Conservation (phyloP, 2,888 invertebrate genomes). For the Galeopsomyia nigrocyanea region DNA sequence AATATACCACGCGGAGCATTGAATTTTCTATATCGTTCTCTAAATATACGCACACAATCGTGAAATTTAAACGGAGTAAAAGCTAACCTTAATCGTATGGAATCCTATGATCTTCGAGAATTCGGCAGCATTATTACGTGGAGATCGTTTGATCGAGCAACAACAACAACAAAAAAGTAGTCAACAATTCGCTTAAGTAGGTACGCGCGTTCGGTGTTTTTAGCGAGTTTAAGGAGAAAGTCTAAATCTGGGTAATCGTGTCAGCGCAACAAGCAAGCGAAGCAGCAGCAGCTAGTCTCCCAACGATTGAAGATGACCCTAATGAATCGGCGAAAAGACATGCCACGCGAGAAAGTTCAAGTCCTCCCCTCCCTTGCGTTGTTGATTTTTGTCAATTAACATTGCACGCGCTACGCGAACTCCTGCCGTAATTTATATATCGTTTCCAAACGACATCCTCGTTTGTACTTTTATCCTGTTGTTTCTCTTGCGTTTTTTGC, state of each 20-base stretch:
- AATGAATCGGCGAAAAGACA: constrained; percentile 47
- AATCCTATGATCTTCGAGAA: not conserved
- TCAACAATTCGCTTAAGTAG: not conserved
- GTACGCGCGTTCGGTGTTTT: not conserved
- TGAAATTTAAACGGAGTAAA: too few species aligned
- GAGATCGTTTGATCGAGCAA: not conserved
- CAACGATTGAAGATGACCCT: constrained; percentile 43
- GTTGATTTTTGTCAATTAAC: constrained; percentile 38
- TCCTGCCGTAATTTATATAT: not conserved
- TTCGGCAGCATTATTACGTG: not conserved
- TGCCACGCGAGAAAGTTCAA: constrained; percentile 17
- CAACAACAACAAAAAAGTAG: too few species aligned
- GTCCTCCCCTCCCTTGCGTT: too few species aligned
- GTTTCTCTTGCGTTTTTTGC: not conserved
- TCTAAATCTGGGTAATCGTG: constrained; percentile 47
- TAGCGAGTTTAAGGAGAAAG: constrained; percentile 37
- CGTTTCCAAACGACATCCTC: too few species aligned
- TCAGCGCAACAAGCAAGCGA: constrained; percentile 15
- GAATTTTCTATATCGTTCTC: too few species aligned
- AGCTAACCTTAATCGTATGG: too few species aligned
- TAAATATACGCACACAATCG: too few species aligned
- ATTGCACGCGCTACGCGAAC: constrained; percentile 4
- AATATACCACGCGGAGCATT: too few species aligned
- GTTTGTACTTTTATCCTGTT: too few species aligned
- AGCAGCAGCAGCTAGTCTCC: not conserved